phyloP scores from a whole-genome alignment of 2,113 vertebrate species.

The Clarias batrachus region DNA sequence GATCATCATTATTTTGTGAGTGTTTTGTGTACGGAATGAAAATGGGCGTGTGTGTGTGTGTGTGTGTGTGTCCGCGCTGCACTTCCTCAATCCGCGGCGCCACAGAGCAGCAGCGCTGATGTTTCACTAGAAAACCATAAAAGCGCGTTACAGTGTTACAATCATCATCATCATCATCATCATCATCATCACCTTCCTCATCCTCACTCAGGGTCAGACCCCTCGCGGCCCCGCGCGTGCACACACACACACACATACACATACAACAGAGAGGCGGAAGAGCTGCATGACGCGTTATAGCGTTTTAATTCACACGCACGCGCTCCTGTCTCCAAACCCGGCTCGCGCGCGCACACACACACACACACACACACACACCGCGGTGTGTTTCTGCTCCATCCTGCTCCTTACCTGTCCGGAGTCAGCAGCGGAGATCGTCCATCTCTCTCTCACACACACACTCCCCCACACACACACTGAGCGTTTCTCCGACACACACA shows the following conservation, averaged over 20 bases:
- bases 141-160: neutral
- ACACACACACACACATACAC: too few relatives aligned
- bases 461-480: constrained; percentile 26
- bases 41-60: constrained; percentile 47
- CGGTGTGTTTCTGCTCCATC: too few relatives aligned
- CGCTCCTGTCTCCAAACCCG: constrained; percentile 28
- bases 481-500: constrained; percentile 32
- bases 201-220: neutral
- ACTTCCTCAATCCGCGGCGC: constrained; percentile 44
- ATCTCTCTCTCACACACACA: constrained; percentile 16
- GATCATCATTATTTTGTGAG: neutral
- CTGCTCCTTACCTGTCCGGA: constrained; percentile 51
- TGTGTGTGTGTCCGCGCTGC: constrained; percentile 20
- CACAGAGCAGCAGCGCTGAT: constrained; percentile 19
- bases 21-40: constrained; percentile 33
- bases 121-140: neutral
- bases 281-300: constrained; percentile 11
- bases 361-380: too few relatives aligned
- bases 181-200: neutral
- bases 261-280: constrained; percentile 4
- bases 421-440: constrained; percentile 49
- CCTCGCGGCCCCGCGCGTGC: too few relatives aligned
- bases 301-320: constrained; percentile 25
- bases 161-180: neutral
- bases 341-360: neutral